Conservation (phyloP, 2,113 vertebrate species). For the Myrmecobius fasciatus region DNA sequence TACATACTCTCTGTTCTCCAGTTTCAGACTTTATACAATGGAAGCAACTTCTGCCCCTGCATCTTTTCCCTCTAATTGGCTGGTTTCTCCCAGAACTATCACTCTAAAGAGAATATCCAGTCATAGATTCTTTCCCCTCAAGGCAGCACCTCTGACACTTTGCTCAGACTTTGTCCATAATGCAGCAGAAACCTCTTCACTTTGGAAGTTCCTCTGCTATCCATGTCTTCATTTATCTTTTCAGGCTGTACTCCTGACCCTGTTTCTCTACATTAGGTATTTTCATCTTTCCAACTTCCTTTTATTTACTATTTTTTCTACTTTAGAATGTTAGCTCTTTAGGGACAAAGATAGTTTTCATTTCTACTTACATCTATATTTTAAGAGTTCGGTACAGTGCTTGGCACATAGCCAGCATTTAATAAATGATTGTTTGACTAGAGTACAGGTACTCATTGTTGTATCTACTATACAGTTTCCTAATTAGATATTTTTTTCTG, state of each 20-base stretch:
- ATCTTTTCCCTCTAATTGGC: no score
- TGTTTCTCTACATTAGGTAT: neutral
- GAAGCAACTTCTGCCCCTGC: no score
- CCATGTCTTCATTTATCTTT: neutral
- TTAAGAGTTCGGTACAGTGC: neutral
- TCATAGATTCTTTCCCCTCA: neutral
- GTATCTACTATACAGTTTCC: neutral
- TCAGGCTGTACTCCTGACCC: neutral
- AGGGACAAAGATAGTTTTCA: neutral
- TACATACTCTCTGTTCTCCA: neutral
- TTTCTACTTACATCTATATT: neutral
- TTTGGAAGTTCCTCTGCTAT: neutral
- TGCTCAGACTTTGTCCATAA: neutral
- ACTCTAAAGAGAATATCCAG: neutral
- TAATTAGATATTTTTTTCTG: neutral
- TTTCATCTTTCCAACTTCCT: neutral
- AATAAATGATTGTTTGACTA: neutral
- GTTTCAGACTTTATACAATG: no score
- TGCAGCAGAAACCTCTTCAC: neutral
- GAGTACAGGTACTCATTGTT: neutral
- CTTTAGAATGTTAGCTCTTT: neutral
- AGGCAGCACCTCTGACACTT: neutral
- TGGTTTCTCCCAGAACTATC: no score
- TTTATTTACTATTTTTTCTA: neutral
- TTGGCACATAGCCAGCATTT: neutral